phyloP scores from a whole-genome alignment of 2,888 invertebrate genomes.

The Sipunculus nudus region DNA sequence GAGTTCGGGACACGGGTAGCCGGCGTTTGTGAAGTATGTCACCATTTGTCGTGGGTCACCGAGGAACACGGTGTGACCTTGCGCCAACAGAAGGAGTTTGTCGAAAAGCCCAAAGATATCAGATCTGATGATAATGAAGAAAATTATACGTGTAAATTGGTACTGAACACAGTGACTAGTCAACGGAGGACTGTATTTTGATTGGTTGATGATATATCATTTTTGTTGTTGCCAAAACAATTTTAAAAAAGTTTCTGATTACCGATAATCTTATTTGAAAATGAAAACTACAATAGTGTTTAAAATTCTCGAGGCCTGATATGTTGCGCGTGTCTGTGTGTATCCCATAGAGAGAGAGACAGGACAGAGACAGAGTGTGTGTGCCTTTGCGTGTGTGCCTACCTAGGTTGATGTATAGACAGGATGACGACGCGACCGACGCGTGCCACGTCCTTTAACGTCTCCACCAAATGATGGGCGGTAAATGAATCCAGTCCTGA shows the following conservation, averaged over 20 bases:
- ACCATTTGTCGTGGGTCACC: conserved; percentile 81
- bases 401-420: conserved; percentile 75
- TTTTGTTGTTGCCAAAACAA: too few relatives aligned
- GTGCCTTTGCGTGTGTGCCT: background rate
- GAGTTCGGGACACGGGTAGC: conserved; percentile 94
- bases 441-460: conserved; percentile 47
- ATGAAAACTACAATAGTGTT: too few relatives aligned
- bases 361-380: too few relatives aligned
- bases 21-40: conserved; percentile 93
- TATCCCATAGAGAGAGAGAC: too few relatives aligned
- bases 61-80: conserved; percentile 78
- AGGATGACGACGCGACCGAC: conserved; percentile 75
- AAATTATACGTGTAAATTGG: background rate
- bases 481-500: conserved; percentile 90
- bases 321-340: too few relatives aligned
- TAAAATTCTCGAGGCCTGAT: too few relatives aligned
- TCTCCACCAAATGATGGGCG: conserved; percentile 74
- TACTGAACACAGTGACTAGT: too few relatives aligned
- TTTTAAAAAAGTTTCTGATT: too few relatives aligned
- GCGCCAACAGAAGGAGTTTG: conserved; percentile 86
- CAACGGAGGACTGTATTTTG: too few relatives aligned
- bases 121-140: conserved; percentile 69
- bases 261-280: too few relatives aligned
- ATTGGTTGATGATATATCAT: too few relatives aligned
- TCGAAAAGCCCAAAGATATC: conserved; percentile 97